These are phyloP conservation scores for Drosophila ercepeae DNA, from an alignment of 1,140 invertebrate species.

Conservation along the genomic window DNA sequence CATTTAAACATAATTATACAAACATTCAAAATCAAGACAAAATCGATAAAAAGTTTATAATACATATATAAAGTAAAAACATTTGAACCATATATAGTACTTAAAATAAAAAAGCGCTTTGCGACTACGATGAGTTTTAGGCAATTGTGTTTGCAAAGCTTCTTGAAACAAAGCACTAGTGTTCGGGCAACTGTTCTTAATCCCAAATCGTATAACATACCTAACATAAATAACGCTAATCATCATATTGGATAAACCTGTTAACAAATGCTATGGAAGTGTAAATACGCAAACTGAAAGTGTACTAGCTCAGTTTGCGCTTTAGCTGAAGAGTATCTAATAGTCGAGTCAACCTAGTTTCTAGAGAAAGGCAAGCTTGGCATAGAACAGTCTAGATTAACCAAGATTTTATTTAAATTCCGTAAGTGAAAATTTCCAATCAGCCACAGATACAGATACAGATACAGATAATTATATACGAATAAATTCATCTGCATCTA, in stretches of 20 bases:
- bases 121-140: slow-evolving; percentile 51
- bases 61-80: slow-evolving; percentile 16
- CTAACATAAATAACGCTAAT: slow-evolving; percentile 22
- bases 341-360: slow-evolving; percentile 47
- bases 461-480: too few species aligned
- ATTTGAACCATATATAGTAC: too few species aligned
- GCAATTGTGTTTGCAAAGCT: slow-evolving; percentile 48
- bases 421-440: slow-evolving; percentile 27
- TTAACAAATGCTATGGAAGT: slow-evolving; percentile 58
- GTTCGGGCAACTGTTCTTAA: slow-evolving; percentile 59
- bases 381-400: neutral
- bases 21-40: slow-evolving; percentile 20
- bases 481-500: too few species aligned
- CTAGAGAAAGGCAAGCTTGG: slow-evolving; percentile 13
- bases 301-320: slow-evolving; percentile 53
- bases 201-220: slow-evolving; percentile 19
- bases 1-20: slow-evolving; percentile 78
- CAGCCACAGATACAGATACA: neutral
- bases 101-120: too few species aligned
- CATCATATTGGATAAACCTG: slow-evolving; percentile 21
- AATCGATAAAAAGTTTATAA: slow-evolving; percentile 10
- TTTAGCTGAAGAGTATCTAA: slow-evolving; percentile 45
- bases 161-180: slow-evolving; percentile 31
- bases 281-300: slow-evolving; percentile 59
- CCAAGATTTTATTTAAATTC: slow-evolving; percentile 33